Base-by-base conservation (phyloP, 2,113 vertebrate genomes). In the Chaetura pelagica region DNA sequence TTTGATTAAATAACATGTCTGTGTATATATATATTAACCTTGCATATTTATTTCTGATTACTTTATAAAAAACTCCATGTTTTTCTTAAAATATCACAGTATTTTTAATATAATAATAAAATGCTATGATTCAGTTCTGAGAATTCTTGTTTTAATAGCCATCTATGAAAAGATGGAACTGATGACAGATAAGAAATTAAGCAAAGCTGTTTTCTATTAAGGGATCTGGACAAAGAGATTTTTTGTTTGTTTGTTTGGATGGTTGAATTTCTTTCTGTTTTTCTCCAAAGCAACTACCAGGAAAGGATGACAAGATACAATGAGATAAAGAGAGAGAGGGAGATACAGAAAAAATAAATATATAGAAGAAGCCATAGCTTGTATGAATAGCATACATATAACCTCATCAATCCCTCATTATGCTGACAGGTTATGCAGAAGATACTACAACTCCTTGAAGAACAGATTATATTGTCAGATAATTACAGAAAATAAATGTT, bases 131-230 rank as follows among this genome's bases (percentile, higher is more conserved):
- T 83, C 48, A 34, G 38, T 84, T 80, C 92, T 72, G 35, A 81
- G 55, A 77, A 52, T 62, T 87, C 44, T 63, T 83, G 4, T 79
- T 92, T 20, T 76, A 72, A 88, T 78, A 90, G 4, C 34, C 72
- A 61, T 96, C 40, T 82, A 76, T 80, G 74, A 91, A 93, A 92
- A 82, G 58, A 72, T 85, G 58, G 55, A 93, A 94, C 82, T 93
- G 88, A 76, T 89, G 88, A 91, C 95, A 95, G 82, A 87, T 93
- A 85, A 95, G 93, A 94, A 97, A 94, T 96, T 92, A 79, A 63
- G 46, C 27, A 83, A 94, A 90, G 54, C 58, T 97, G 85, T 21
- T 91, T 90, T 86, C 64, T 92, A 94, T 96, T 92, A 92, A 76
- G 46, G 4, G 8, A 51, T 88, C 89, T 96, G 89, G 67, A 83